A percentile compares a stretch with the other conserved stretches of the same genome.
Conservation (phyloP, 2,113 vertebrate species). For the Pundamilia nyererei region DNA sequence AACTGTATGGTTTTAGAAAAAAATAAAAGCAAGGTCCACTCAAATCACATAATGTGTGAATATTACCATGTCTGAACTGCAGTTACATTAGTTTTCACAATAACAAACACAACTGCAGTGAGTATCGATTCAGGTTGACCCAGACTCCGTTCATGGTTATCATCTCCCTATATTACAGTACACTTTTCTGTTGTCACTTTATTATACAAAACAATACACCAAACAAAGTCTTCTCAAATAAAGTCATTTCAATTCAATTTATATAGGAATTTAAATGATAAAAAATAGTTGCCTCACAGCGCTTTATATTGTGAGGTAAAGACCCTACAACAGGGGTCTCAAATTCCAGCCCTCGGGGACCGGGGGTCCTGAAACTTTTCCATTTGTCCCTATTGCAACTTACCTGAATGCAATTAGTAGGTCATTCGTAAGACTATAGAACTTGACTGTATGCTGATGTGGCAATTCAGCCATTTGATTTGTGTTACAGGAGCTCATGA, state of each 20-base stretch:
- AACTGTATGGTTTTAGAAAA: background rate
- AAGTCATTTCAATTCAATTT: fast-evolving
- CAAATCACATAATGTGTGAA: background rate
- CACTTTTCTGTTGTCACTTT: background rate
- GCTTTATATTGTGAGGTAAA: background rate
- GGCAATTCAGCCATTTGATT: background rate
- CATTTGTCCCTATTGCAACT: fast-evolving
- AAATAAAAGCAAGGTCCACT: background rate
- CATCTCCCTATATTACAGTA: background rate
- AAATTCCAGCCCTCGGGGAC: background rate
- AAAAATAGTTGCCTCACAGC: fast-evolving
- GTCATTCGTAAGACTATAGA: background rate
- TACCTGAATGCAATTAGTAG: background rate
- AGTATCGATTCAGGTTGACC: background rate
- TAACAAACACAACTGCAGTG: background rate
- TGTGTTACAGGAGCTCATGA: background rate
- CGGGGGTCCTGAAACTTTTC: background rate
- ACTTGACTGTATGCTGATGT: background rate
- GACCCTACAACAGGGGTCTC: background rate
- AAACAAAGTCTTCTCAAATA: background rate
- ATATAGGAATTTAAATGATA: background rate
- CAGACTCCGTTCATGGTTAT: background rate
- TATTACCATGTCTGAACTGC: background rate
- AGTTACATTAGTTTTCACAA: background rate
- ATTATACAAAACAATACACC: background rate